A percentile compares a stretch with the other conserved stretches of the same genome.
These are phyloP conservation scores for Pelmatolapia mariae DNA, from an alignment of 2,113 vertebrate species.

Conservation along the genomic window DNA sequence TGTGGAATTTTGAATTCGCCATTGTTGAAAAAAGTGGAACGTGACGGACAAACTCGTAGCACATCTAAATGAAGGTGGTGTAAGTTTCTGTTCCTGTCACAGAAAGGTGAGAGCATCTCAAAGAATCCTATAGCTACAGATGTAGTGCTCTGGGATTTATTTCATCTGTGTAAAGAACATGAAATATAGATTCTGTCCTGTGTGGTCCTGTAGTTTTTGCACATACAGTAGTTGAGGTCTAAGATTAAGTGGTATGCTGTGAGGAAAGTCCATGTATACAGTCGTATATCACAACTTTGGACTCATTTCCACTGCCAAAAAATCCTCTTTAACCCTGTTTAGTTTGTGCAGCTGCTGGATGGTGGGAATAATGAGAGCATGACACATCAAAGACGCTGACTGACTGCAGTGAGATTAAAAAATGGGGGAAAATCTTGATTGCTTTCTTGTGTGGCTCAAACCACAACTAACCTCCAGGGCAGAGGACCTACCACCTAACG, in stretches of 20 bases:
- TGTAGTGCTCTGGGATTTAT: not conserved
- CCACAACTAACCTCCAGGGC: not conserved
- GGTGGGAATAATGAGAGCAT: not conserved
- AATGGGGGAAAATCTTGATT: not conserved
- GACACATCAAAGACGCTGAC: not conserved
- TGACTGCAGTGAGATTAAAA: not conserved
- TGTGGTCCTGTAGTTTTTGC: not conserved
- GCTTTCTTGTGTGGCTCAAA: not conserved
- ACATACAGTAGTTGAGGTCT: not conserved
- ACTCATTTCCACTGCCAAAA: not conserved
- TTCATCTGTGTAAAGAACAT: not conserved
- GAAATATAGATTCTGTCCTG: not conserved
- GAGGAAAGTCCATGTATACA: not conserved
- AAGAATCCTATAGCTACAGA: not conserved
- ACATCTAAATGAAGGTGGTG: not conserved
- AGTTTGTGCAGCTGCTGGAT: not conserved
- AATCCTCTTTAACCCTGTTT: not conserved
- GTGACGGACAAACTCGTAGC: rapidly evolving
- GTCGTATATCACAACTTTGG: not conserved
- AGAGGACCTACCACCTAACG: not conserved
- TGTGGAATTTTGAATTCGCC: not conserved
- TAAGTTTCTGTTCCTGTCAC: not conserved
- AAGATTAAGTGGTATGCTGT: not conserved
- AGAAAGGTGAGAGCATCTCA: not conserved
- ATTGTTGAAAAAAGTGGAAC: not conserved